Evolutionary conservation across 2,888 invertebrate species (phyloP).

Genomic region (Cryptophagus acutangulus): DNA sequence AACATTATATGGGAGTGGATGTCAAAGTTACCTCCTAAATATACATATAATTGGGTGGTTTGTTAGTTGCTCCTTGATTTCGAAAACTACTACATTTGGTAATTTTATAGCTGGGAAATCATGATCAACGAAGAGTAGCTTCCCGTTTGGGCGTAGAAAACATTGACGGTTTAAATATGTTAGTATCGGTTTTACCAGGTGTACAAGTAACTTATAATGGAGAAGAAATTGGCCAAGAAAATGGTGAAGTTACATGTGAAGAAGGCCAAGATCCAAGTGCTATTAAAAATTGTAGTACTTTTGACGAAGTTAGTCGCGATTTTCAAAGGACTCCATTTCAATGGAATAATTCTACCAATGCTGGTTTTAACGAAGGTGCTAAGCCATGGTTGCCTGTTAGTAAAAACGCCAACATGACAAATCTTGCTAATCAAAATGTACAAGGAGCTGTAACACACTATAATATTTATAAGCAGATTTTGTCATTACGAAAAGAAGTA

Average conservation of each 20-base stretch:
- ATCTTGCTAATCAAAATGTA: slow-evolving; percentile 53
- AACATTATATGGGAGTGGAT: too few species aligned
- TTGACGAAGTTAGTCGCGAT: slow-evolving; percentile 59
- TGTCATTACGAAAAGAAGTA: too few species aligned
- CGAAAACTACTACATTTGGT: too few species aligned
- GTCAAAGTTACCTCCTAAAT: too few species aligned
- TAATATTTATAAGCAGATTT: slow-evolving; percentile 57
- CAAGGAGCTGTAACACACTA: slow-evolving; percentile 53
- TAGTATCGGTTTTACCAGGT: slow-evolving; percentile 76
- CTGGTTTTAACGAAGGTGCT: slow-evolving; percentile 51
- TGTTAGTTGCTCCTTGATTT: too few species aligned
- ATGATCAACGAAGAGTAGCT: slow-evolving; percentile 68
- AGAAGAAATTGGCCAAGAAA: slow-evolving; percentile 71
- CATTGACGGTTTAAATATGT: slow-evolving; percentile 79
- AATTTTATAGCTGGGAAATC: slow-evolving; percentile 61
- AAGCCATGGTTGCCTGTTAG: slow-evolving; percentile 69
- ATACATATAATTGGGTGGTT: slow-evolving; percentile 83
- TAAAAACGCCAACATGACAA: slow-evolving; percentile 54
- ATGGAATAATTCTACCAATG: slow-evolving; percentile 60
- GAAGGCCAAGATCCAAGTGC: slow-evolving; percentile 56
- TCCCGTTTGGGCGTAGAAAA: slow-evolving; percentile 62
- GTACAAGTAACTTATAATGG: slow-evolving; percentile 83
- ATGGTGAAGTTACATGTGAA: slow-evolving; percentile 52
- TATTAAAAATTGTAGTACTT: slow-evolving; percentile 41
- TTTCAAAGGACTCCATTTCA: slow-evolving; percentile 78